These are phyloP conservation scores for Odontamblyopus lacepedii DNA, from an alignment of 2,797 vertebrate genomes.

Conservation along the genomic window DNA sequence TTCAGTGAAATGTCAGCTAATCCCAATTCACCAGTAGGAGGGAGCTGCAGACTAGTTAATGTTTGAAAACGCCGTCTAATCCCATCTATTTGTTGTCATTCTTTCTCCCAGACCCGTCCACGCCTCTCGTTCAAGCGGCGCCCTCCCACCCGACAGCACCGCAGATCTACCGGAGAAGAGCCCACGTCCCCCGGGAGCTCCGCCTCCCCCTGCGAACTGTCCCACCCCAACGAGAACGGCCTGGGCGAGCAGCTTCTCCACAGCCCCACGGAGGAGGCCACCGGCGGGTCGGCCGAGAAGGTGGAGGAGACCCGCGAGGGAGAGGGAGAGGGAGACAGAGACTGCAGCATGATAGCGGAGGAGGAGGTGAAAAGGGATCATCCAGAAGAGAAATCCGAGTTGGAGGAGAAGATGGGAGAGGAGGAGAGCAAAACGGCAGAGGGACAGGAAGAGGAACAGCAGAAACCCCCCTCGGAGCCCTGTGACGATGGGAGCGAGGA, in stretches of 20 bases:
- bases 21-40: not conserved
- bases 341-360: constrained; percentile 43
- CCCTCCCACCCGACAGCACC: constrained; percentile 76
- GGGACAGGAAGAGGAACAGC: constrained; percentile 34
- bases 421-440: constrained; percentile 22
- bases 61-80: not conserved
- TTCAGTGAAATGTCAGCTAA: not conserved
- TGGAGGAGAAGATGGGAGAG: constrained; percentile 31
- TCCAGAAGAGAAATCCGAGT: constrained; percentile 1
- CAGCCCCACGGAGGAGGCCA: constrained; percentile 31
- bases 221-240: constrained; percentile 55
- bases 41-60: not conserved
- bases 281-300: constrained; percentile 4
- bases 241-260: constrained; percentile 44
- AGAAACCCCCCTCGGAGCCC: constrained; percentile 12
- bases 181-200: not conserved
- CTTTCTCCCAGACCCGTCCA: constrained; percentile 67
- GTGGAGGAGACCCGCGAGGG: constrained; percentile 25
- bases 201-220: constrained; percentile 47
- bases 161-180: constrained; percentile 74
- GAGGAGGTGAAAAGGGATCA: constrained; percentile 31
- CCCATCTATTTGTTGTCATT: constrained; percentile 5
- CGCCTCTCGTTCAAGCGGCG: constrained; percentile 79
- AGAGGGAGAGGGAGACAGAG: constrained; percentile 16
- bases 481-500: constrained; percentile 8